Conservation (phyloP, 2,797 vertebrate species). For the Urocyon cinereoargenteus region DNA sequence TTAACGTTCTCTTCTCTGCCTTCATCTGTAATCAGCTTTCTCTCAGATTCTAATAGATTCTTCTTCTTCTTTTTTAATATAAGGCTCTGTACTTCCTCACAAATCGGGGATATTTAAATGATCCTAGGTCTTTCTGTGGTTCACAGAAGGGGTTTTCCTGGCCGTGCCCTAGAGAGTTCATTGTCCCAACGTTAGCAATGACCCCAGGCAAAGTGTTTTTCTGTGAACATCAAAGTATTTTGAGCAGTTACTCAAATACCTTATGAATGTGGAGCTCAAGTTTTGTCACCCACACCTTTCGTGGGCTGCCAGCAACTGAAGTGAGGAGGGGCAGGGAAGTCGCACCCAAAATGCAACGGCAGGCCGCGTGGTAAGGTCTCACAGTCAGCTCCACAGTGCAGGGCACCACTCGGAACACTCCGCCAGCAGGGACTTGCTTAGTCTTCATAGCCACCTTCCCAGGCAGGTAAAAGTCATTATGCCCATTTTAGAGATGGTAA, state of each 20-base stretch:
- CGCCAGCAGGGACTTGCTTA: background rate
- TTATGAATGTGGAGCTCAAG: background rate
- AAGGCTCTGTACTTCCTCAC: constrained; percentile 80
- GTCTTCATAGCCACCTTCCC: background rate
- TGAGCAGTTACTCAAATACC: constrained; percentile 55
- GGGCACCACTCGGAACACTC: background rate
- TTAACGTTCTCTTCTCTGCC: constrained; percentile 84
- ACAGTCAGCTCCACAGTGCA: rapidly evolving
- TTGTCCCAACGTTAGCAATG: constrained; percentile 70
- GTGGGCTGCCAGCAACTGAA: background rate
- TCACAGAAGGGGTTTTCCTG: constrained; percentile 79
- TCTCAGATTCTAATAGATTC: constrained; percentile 85
- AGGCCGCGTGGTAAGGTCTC: background rate
- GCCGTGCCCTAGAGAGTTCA: constrained; percentile 79
- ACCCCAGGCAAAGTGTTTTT: constrained; percentile 79
- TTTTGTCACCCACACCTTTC: background rate
- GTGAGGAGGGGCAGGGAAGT: too few species aligned
- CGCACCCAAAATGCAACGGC: background rate
- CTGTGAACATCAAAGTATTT: constrained; percentile 80
- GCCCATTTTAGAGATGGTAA: background rate
- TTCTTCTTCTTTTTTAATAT: constrained; percentile 73
- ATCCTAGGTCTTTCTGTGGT: constrained; percentile 75
- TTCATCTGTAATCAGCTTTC: constrained; percentile 85
- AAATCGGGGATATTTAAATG: constrained; percentile 86
- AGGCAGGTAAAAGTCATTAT: background rate